These are phyloP conservation scores for Brachirus orientalis DNA, from an alignment of 2,113 vertebrate genomes.

Conservation along the genomic window DNA sequence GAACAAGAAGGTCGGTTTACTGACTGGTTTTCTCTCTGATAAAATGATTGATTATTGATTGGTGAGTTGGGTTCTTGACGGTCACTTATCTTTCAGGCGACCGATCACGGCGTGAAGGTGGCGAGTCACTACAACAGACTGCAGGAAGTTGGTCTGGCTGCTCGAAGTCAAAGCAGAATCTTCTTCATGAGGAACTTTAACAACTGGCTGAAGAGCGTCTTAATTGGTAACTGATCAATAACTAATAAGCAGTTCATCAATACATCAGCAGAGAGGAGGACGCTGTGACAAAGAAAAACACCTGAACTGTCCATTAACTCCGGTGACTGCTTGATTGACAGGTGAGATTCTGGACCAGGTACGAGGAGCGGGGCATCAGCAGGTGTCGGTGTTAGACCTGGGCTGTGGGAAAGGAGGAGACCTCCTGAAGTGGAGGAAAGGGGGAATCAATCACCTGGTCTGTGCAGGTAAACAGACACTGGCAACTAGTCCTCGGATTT, in stretches of 20 bases:
- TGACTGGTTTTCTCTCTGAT: neutral
- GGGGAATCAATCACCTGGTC: slow-evolving; percentile 89
- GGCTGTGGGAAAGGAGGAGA: slow-evolving; percentile 99
- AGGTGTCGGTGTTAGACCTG: slow-evolving; percentile 90
- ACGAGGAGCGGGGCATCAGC: slow-evolving; percentile 57
- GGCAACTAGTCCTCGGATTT: too few relatives aligned
- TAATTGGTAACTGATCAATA: slow-evolving; percentile 86
- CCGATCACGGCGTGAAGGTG: slow-evolving; percentile 87
- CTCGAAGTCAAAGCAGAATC: slow-evolving; percentile 91
- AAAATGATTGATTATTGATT: too few relatives aligned
- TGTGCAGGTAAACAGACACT: slow-evolving; percentile 87
- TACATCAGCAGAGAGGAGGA: too few relatives aligned
- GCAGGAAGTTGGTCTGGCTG: slow-evolving; percentile 90
- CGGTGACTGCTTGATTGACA: slow-evolving; percentile 56
- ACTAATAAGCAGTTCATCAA: neutral
- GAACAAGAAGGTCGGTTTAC: slow-evolving; percentile 36
- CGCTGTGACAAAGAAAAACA: neutral
- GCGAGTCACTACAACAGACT: slow-evolving; percentile 94
- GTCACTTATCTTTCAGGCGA: slow-evolving; percentile 7
- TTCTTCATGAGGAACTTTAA: slow-evolving; percentile 98
- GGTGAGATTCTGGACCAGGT: slow-evolving; percentile 92
- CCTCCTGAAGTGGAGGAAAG: slow-evolving; percentile 95
- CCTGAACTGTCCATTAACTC: neutral
- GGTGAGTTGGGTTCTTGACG: neutral
- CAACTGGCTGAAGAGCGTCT: slow-evolving; percentile 97